Base-by-base conservation (phyloP, 2,113 vertebrate species). In the Oreocharis arfaki region DNA sequence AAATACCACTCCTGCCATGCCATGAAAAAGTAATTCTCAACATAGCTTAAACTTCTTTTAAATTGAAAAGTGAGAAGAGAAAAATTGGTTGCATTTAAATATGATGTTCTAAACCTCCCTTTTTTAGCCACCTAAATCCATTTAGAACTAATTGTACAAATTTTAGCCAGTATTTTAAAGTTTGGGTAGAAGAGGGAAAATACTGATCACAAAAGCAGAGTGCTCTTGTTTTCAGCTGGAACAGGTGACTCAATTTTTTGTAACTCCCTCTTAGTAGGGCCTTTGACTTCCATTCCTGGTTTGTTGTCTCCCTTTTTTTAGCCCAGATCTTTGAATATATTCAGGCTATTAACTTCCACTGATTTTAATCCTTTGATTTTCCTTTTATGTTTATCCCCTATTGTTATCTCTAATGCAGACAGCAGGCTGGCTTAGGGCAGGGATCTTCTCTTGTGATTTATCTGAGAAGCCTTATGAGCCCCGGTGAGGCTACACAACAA, bases 301-400 rank as follows among this genome's bases (percentile, higher is more conserved):
- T 88, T 93, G 68, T 86, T 52, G 41, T 76, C 55, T 88, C 60
- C 44, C 28, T 52, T 75, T 55, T 52, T 84, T 68, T 47, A 71
- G 60, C 55, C 63, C 73, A 92, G 39, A 37, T 71, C n/a, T 78
- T 84, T 74, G 16, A 59, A 79, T 79, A 77, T 92, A 91, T 87
- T 75, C 86, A 89, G 24, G n/a, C 63, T 76, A 89, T 80, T 76
- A 71, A 28, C 28, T 53, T 50, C 9, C 52, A 89, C 32, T 55
- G 6, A 75, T 84, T 81, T 55, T 74, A 74, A 74, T 84, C 20
- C 60, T 84, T 78, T 67, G 23, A 12, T 78, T 87, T 95, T 87
- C 39, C 42, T 70, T 63, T 75, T 53, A 71, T 27, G 17, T 68
- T 87, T 95, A 84, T 52, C 23, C 35, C 39, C 11, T 63, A 4